Conservation (phyloP, 2,888 invertebrate genomes). For the Alsophila aescularia region DNA sequence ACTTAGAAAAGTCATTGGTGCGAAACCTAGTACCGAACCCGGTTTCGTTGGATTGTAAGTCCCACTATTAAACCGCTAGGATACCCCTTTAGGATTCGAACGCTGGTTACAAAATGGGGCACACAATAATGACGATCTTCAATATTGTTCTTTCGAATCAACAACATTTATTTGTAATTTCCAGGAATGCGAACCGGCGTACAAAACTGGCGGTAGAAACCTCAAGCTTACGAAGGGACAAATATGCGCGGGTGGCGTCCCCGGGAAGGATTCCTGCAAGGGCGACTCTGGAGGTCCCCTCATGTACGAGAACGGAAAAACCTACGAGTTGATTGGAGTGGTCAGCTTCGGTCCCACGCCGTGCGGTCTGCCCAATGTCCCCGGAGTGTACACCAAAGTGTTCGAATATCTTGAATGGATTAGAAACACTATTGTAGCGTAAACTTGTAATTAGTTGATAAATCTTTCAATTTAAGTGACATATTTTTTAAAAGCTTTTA, state of each 20-base stretch:
- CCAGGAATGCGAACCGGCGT: conserved; percentile 47
- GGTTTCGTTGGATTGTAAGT: too few species aligned
- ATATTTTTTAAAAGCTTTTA: too few species aligned
- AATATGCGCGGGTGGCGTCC: conserved; percentile 85
- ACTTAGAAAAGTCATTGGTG: too few species aligned
- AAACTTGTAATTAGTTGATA: not conserved
- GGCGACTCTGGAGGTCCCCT: conserved; percentile 88
- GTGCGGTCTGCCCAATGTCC: conserved; percentile 84
- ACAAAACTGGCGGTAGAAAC: conserved; percentile 34
- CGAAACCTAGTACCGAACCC: too few species aligned
- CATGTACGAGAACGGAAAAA: conserved; percentile 60
- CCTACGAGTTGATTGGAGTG: conserved; percentile 70
- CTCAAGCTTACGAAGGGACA: conserved; percentile 50
- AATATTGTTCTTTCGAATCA: too few species aligned
- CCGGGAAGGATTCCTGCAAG: conserved; percentile 83
- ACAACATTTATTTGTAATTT: conserved; percentile 10
- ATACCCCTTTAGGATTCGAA: too few species aligned
- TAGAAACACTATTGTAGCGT: conserved; percentile 50
- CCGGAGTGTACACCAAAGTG: conserved; percentile 86
- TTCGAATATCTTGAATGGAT: conserved; percentile 85
- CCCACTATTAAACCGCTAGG: too few species aligned
- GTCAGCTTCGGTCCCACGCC: conserved; percentile 86
- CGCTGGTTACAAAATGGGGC: too few species aligned
- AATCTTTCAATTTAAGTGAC: too few species aligned
- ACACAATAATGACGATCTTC: too few species aligned